phyloP scores from a whole-genome alignment of 2,113 vertebrate species.

The Meleagris gallopavo region DNA sequence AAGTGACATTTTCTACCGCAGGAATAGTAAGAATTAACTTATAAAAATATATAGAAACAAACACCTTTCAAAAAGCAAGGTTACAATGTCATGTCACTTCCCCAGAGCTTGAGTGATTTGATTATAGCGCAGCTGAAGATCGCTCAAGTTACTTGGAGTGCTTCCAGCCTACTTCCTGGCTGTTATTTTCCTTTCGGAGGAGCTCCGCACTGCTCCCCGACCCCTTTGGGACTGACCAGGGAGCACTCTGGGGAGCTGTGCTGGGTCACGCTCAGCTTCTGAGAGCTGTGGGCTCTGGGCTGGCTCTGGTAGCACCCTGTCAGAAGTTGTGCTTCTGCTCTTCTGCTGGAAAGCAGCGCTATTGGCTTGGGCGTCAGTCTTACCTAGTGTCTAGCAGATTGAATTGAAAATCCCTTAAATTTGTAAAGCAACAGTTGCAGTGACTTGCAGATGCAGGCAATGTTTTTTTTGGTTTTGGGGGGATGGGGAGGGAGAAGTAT shows the following conservation, averaged over 20 bases:
- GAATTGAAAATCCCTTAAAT: background rate
- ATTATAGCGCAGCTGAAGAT: background rate
- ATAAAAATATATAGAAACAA: background rate
- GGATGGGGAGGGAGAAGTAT: background rate
- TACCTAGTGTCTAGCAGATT: rapidly evolving
- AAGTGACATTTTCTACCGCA: background rate
- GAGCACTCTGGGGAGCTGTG: background rate
- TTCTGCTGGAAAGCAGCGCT: background rate
- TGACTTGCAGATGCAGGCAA: background rate
- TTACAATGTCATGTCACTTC: background rate
- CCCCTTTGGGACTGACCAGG: background rate
- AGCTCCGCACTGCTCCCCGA: background rate
- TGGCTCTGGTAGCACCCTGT: background rate
- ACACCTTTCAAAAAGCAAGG: background rate
- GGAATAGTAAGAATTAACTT: background rate
- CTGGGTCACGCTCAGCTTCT: background rate
- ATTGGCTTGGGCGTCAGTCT: background rate
- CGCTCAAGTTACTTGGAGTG: background rate
- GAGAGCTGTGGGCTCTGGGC: background rate
- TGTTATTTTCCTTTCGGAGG: background rate
- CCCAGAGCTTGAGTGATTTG: background rate
- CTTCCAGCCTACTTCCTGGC: background rate
- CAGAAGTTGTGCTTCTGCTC: background rate
- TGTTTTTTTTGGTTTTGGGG: too few relatives aligned
- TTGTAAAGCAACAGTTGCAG: background rate